Base-by-base conservation (phyloP, 2,113 vertebrate species). In the Charina bottae region DNA sequence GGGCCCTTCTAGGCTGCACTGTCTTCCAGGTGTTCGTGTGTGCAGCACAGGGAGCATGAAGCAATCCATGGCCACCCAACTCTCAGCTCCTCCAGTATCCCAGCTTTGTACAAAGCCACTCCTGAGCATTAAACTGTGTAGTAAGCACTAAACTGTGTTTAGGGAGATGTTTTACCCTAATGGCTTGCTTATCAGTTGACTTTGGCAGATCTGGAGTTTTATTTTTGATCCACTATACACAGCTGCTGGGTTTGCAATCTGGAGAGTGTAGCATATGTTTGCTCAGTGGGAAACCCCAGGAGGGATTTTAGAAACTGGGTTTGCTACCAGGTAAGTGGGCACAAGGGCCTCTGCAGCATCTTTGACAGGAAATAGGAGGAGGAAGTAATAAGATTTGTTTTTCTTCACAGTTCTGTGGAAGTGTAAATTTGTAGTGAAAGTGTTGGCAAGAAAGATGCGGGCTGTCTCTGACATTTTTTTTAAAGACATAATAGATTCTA, bases 391-490 rank as follows among this genome's bases (percentile, higher is more conserved):
- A 97, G 94, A 93, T 93, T 89, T 96, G 84, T 93, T 94, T 93
- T 56, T 88, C 64, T 60, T 94, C 2, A 3, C 92, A 96, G 91
- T 85, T 92, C 93, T 53, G 60, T 33, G 91, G 93, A 95, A 83
- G 94, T 95, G 96, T 90, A 94, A 97, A 95, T 96, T 95, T 88
- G 94, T 95, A 92, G 96, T 95, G 94, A 68, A 96, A 94, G 90
- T 89, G 90, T 92, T 94, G 72, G 55, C 59, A 96, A 96, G 13
- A 94, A 96, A 90, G 95, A 95, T 62, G 93, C 92, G 95, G 92
- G 96, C 89, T 88, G 83, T 89, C 21, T 87, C 72, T 91, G 90
- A 54, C n/a, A 28, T 42, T 42, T 83, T 83, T 83, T 84, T 21
- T 54, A 72, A 28, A 56, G 33, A 7, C 6, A 37, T 23, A 10